A percentile compares a stretch with the other conserved stretches of the same genome.
These are phyloP conservation scores for Zapus hudsonius DNA, from an alignment of 2,113 vertebrate genomes.

Conservation along the genomic window DNA sequence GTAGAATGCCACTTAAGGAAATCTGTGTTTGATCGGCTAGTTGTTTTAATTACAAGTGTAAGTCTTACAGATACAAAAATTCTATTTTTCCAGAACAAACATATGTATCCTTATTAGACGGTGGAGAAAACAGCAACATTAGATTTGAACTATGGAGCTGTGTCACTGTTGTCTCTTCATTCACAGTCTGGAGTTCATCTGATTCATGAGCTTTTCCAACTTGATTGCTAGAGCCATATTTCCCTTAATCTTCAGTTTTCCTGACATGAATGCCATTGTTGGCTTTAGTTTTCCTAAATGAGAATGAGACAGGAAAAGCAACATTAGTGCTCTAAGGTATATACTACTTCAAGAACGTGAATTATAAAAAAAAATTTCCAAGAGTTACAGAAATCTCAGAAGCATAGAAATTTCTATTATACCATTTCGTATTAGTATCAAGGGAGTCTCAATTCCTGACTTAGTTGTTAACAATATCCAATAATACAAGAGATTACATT, in stretches of 20 bases:
- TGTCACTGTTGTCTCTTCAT: conserved; percentile 26
- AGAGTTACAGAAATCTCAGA: conserved; percentile 51
- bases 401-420: conserved; percentile 47
- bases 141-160: conserved; percentile 63
- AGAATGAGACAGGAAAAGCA: conserved; percentile 46
- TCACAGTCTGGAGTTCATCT: conserved; percentile 87
- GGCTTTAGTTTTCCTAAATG: conserved; percentile 92
- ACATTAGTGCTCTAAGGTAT: conserved; percentile 28
- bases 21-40: conserved; percentile 31
- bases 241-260: conserved; percentile 90
- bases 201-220: conserved; percentile 90
- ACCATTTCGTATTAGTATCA: conserved; percentile 44
- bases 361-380: conserved; percentile 9
- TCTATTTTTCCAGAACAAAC: conserved; percentile 45
- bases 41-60: conserved; percentile 67
- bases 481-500: not conserved
- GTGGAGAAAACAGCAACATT: conserved; percentile 50
- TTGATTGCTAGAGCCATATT: conserved; percentile 89
- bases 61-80: conserved; percentile 56
- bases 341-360: conserved; percentile 13
- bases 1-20: conserved; percentile 55
- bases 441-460: conserved; percentile 37
- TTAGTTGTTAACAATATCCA: conserved; percentile 54
- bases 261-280: conserved; percentile 92
- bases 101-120: not conserved